These are phyloP conservation scores for Archilochus colubris DNA, from an alignment of 2,113 vertebrate genomes.

Conservation along the genomic window DNA sequence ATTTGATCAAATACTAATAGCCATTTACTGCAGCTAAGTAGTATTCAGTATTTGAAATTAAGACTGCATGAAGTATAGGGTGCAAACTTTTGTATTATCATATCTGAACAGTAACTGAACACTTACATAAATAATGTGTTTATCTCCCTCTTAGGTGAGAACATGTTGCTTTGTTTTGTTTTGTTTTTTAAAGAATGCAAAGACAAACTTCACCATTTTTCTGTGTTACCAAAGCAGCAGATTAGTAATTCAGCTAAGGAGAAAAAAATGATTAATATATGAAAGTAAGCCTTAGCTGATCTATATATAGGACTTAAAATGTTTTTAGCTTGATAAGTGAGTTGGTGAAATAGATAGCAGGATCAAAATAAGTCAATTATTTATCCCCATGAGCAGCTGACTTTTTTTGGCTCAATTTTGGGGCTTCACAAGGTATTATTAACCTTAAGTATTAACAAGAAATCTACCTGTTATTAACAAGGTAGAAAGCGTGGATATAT, in stretches of 20 bases:
- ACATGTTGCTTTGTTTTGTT: not conserved
- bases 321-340: not conserved
- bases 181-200: slow-evolving; percentile 9
- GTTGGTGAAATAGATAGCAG: not conserved
- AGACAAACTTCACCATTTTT: not conserved
- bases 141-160: not conserved
- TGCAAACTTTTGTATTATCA: not conserved
- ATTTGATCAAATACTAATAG: not conserved
- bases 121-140: slow-evolving; percentile 17
- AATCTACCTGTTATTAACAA: not conserved
- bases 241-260: not conserved
- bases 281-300: not conserved
- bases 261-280: not conserved
- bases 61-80: not conserved
- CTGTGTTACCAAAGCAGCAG: slow-evolving; percentile 26
- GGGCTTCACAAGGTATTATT: too few species aligned
- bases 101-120: not conserved
- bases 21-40: not conserved
- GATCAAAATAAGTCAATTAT: not conserved
- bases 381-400: not conserved
- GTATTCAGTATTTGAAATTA: slow-evolving; percentile 1
- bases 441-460: too few species aligned
- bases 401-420: not conserved
- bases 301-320: not conserved
- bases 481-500: not conserved